Base-by-base conservation (phyloP, 2,797 vertebrate species). In the Simalia tracyae region DNA sequence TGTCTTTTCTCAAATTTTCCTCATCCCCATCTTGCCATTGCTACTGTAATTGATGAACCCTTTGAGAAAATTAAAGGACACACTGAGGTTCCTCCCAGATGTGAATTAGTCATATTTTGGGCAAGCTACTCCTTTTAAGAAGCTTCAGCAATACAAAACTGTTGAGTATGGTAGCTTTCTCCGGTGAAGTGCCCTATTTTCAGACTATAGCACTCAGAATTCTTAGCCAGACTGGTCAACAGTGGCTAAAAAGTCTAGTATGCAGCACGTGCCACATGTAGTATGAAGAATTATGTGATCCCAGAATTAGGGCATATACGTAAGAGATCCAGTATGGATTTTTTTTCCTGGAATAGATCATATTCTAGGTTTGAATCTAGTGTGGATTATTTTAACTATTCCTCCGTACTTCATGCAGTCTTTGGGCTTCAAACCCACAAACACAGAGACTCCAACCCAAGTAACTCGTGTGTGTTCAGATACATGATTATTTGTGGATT, bases 21-120 rank as follows among this genome's bases (percentile, higher is more conserved):
- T 63, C 28, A 28, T 89, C 91, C 91, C 63, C 46, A 64, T 42
- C 22, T 89, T 54, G 31, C 84, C 36, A 26, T 90, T 84, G 56
- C 72, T 90, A 86, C 24, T 14, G 11, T 46, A 0, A 87, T 93
- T 88, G 14, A 12, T 50, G 76, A 6, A 4, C 64, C 5, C 94
- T 97, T 92, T 95, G 93, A 93, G 94, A 95, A 88, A 95, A 88
- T 95, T 94, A 92, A 97, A 97, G 95, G 97, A 97, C 97, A 97
- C 96, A 97, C 97, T 95, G 96, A 97, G 76, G 92, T 94, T 96
- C 96, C 89, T 86, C 92, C 91, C 87, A 61, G 63, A 24, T 89
- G 94, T 36, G 94, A 94, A 92, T 89, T 92, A 89, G 85, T 68
- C 36, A 28, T 72, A 86, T 24, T 61, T 72, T 86, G 36, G 88